Evolutionary conservation across 2,113 vertebrate genomes (phyloP).

Genomic region (Mustela nigripes): DNA sequence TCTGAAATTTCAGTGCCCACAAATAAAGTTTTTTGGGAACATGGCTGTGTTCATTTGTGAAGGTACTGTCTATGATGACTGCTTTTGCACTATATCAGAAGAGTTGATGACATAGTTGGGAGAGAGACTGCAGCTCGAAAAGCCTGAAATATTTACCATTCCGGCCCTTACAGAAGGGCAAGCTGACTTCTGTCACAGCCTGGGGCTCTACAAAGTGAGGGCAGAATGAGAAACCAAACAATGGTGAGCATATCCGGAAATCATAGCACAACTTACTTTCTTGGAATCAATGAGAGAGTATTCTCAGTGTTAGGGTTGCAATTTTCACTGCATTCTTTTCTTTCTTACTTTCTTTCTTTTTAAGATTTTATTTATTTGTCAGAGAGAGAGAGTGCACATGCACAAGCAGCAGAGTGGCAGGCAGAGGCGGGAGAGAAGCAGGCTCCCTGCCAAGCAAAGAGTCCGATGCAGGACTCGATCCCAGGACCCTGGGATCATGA

Average conservation of each 20-base stretch:
- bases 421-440: too few relatives aligned
- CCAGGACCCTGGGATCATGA: too few relatives aligned
- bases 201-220: background rate
- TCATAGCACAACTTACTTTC: background rate
- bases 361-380: too few relatives aligned
- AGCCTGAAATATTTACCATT: background rate
- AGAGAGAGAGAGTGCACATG: too few relatives aligned
- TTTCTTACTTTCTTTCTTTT: background rate
- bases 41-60: background rate
- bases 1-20: background rate
- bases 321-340: background rate
- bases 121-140: background rate
- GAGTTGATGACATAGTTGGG: background rate
- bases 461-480: too few relatives aligned
- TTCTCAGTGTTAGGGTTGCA: background rate
- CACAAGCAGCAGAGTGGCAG: too few relatives aligned
- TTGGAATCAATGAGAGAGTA: background rate
- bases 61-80: background rate
- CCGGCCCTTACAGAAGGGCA: background rate
- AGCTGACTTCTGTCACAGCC: background rate
- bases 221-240: background rate
- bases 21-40: background rate
- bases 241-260: background rate
- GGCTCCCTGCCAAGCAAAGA: too few relatives aligned
- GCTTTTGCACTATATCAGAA: background rate